Conservation (phyloP, 1,140 invertebrate species). For the Sitobion miscanthi region DNA sequence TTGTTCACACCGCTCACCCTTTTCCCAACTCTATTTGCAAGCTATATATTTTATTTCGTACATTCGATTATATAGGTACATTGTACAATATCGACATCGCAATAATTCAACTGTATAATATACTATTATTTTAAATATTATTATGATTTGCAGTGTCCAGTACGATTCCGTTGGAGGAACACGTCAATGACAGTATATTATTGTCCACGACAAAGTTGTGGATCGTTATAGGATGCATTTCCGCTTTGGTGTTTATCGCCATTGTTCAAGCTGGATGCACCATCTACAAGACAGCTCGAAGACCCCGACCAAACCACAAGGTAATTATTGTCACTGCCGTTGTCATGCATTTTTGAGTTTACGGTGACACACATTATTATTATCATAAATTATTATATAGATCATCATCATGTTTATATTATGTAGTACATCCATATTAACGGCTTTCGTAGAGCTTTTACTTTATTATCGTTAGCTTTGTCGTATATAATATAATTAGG, state of each 20-base stretch:
- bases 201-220: conserved; percentile 76
- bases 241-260: conserved; percentile 78
- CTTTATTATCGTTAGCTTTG: conserved; percentile 5
- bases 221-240: conserved; percentile 81
- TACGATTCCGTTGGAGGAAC: conserved; percentile 61
- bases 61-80: background rate
- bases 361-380: background rate
- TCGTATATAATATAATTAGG: conserved; percentile 16
- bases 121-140: background rate
- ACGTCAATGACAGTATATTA: conserved; percentile 57
- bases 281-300: conserved; percentile 73
- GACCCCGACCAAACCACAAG: conserved; percentile 68
- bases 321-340: conserved; percentile 61
- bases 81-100: too few relatives aligned
- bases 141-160: conserved; percentile 62
- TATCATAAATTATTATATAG: background rate
- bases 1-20: background rate
- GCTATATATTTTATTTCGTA: background rate
- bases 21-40: background rate
- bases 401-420: background rate
- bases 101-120: too few relatives aligned
- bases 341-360: background rate
- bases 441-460: conserved; percentile 52
- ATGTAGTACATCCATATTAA: conserved; percentile 38
- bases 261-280: conserved; percentile 85